Conservation (phyloP, 2,888 invertebrate genomes). For the Aproaerema taeniolella region DNA sequence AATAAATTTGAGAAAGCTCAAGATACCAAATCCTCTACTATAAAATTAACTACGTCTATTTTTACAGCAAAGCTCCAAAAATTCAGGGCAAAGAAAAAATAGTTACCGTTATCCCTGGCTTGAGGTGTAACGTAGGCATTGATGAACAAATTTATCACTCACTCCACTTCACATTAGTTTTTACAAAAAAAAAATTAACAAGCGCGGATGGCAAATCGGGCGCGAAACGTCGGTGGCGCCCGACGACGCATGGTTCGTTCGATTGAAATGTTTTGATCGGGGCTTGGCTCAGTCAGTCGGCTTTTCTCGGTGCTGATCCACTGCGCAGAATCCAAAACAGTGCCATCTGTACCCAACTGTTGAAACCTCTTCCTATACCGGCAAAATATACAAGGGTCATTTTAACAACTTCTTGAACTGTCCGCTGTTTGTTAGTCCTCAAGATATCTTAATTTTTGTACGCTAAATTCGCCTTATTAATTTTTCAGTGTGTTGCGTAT, state of each 20-base stretch:
- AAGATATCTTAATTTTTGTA: too few relatives aligned
- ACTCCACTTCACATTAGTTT: slow-evolving; percentile 54
- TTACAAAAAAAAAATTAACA: slow-evolving; percentile 27
- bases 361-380: not conserved
- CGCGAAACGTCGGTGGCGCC: slow-evolving; percentile 54
- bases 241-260: slow-evolving; percentile 49
- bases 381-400: too few relatives aligned
- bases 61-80: slow-evolving; percentile 40
- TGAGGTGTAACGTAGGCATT: slow-evolving; percentile 72
- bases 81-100: slow-evolving; percentile 31
- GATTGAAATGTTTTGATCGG: slow-evolving; percentile 65
- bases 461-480: too few relatives aligned
- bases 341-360: slow-evolving; percentile 33
- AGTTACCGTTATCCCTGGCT: slow-evolving; percentile 70
- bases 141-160: slow-evolving; percentile 29
- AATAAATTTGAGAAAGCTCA: not conserved
- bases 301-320: slow-evolving; percentile 50
- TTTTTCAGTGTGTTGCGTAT: too few relatives aligned
- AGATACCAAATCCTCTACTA: too few relatives aligned
- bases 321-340: slow-evolving; percentile 20
- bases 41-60: slow-evolving; percentile 30
- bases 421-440: too few relatives aligned
- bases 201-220: slow-evolving; percentile 43
- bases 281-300: slow-evolving; percentile 20
- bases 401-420: too few relatives aligned